Evolutionary conservation across 2,797 vertebrate genomes (phyloP), one percentile per base, ranked within the genome.

Genomic region (Silurus aristotelis): DNA sequence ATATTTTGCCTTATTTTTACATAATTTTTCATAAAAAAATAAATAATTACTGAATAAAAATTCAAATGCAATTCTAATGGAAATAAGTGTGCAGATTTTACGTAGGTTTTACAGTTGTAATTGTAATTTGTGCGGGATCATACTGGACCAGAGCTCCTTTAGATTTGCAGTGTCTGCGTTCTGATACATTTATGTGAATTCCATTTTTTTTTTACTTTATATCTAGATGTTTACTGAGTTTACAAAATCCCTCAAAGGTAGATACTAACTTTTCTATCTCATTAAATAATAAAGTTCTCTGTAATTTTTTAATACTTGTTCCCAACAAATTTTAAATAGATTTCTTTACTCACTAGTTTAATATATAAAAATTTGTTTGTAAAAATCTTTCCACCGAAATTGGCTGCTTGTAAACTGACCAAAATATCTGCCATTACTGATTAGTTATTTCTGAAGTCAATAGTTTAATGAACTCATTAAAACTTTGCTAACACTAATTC

Each of bases 401-500:
- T 22, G 19, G 19, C 27, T 61, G 19, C 17, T 2, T 77, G 73
- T 9, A 78, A 61, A 43, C n/a, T 13, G 17, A 78, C 27, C 25
- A 27, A 31, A 75, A 75, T 55, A 25, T 55, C 72, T 56, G 25
- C 0, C 52, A 56, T 52, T 78, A 60, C 27, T 38, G 19, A 38
- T 38, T 20, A 78, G 56, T 38, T 60, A 60, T 60, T 31, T 22
- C 38, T 43, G 13, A 22, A 20, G 27, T 78, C 19, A 78, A 3
- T 43, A 12, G 17, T 20, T 60, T 77, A 38, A 77, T 60, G 20
- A 60, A 77, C 6, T 8, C 75, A 77, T 60, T 60, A 60, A 60
- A 77, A 77, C 75, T 38, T 38, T 60, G 56, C 27, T 60, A 38
- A 78, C 9, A 22, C 19, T 78, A 77, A 60, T 77, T 52, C 20